Percentiles rank a stretch among this genome's conserved stretches.
phyloP scores from a whole-genome alignment of 2,113 vertebrate genomes.

The Leucopsar rothschildi region DNA sequence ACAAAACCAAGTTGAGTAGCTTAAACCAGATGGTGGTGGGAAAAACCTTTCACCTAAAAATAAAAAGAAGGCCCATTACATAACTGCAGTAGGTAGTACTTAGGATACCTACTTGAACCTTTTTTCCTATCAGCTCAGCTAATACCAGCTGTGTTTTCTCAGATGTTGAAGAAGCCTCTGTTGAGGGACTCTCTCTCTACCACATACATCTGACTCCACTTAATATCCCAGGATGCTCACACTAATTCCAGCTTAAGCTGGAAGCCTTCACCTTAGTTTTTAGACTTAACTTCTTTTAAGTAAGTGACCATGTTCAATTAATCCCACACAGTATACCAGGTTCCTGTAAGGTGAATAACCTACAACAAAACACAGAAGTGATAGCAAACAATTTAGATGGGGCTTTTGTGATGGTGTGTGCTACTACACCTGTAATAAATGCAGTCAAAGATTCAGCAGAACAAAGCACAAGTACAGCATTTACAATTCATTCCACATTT shows the following conservation, averaged over 20 bases:
- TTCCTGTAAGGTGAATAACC: not conserved
- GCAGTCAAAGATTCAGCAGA: not conserved
- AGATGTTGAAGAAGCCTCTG: not conserved
- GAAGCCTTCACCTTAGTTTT: not conserved
- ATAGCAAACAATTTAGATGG: not conserved
- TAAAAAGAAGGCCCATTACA: not conserved
- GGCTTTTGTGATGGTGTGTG: not conserved
- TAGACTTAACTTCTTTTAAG: not conserved
- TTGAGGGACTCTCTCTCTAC: not conserved
- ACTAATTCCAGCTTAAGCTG: not conserved
- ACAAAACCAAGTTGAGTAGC: conserved; percentile 96
- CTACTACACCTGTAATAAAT: not conserved
- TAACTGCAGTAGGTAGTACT: not conserved
- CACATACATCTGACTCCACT: not conserved
- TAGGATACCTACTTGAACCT: not conserved
- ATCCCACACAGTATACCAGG: rapidly evolving
- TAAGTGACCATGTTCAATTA: not conserved
- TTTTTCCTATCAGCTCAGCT: not conserved
- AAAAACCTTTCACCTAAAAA: conserved; percentile 93
- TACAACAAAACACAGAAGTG: not conserved
- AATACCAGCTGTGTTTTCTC: not conserved
- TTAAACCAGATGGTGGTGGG: conserved; percentile 93
- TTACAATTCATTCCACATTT: not conserved
- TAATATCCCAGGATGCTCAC: not conserved
- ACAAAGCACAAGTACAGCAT: not conserved